These are phyloP conservation scores for Dynastes grantii DNA, from an alignment of 2,888 invertebrate genomes.

Conservation along the genomic window DNA sequence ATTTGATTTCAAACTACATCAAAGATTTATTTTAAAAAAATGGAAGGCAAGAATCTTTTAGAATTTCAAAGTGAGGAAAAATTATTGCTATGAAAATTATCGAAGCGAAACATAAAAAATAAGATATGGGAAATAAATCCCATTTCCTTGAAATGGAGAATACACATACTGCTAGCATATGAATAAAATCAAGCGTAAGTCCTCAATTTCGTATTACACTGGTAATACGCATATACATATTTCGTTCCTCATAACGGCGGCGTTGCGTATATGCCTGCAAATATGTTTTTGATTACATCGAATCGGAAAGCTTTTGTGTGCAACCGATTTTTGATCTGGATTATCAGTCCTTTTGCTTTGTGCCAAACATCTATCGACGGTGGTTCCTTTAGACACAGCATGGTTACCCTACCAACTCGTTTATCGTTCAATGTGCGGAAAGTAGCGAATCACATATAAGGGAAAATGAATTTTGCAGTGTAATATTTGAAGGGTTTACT, in stretches of 20 bases:
- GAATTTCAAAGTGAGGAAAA: neutral
- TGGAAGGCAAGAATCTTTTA: neutral
- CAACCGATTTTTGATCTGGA: constrained; percentile 41
- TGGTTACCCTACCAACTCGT: constrained; percentile 15
- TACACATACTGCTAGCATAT: neutral
- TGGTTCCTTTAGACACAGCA: constrained; percentile 31
- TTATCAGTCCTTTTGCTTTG: constrained; percentile 38
- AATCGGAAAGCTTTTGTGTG: constrained; percentile 32
- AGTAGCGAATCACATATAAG: neutral
- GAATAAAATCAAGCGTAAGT: constrained; percentile 11
- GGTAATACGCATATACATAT: constrained; percentile 10
- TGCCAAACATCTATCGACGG: neutral
- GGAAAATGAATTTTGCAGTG: neutral
- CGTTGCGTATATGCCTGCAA: constrained; percentile 22
- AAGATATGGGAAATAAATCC: neutral
- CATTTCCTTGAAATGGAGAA: neutral
- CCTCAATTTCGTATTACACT: constrained; percentile 8
- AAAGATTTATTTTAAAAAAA: no score
- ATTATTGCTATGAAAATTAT: neutral
- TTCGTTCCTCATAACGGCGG: neutral
- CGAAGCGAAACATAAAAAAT: neutral
- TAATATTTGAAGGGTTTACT: neutral
- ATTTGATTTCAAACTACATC: no score
- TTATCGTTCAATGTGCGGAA: constrained; percentile 15
- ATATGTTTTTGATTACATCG: constrained; percentile 44